Conservation (phyloP, 2,113 vertebrate genomes). For the Bubo blakistoni region DNA sequence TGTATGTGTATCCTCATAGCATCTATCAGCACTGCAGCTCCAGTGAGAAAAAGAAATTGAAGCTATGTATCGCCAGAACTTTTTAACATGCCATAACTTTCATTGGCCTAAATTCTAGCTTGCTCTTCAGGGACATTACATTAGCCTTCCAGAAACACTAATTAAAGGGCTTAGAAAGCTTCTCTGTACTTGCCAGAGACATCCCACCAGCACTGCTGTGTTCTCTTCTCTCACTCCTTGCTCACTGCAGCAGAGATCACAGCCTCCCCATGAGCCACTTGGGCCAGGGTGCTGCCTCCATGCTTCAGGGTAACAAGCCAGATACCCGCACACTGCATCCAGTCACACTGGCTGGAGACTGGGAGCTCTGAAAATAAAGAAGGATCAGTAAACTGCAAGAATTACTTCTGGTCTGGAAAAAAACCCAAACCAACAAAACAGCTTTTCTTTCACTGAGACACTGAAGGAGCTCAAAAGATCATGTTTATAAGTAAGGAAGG, state of each 20-base stretch:
- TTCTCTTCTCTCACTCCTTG: background rate
- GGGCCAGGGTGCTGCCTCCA: background rate
- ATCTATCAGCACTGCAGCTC: background rate
- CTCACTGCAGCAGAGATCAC: background rate
- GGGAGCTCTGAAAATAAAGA: background rate
- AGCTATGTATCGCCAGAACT: background rate
- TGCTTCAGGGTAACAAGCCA: rapidly evolving
- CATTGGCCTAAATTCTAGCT: background rate
- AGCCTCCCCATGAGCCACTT: rapidly evolving
- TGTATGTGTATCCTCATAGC: background rate
- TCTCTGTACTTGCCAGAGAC: background rate
- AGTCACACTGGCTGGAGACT: background rate
- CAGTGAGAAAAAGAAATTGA: background rate
- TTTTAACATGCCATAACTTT: background rate
- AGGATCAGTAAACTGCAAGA: background rate
- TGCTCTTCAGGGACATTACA: background rate
- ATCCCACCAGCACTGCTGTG: rapidly evolving
- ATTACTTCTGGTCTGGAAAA: background rate
- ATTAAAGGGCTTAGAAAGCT: background rate
- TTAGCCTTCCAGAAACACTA: background rate
- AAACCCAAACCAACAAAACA: background rate
- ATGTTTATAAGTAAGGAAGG: background rate
- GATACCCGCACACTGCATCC: background rate
- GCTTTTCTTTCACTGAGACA: background rate
- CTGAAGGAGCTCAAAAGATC: background rate